These are phyloP conservation scores for Habrosyne pyritoides DNA, from an alignment of 2,888 invertebrate species.

Conservation along the genomic window DNA sequence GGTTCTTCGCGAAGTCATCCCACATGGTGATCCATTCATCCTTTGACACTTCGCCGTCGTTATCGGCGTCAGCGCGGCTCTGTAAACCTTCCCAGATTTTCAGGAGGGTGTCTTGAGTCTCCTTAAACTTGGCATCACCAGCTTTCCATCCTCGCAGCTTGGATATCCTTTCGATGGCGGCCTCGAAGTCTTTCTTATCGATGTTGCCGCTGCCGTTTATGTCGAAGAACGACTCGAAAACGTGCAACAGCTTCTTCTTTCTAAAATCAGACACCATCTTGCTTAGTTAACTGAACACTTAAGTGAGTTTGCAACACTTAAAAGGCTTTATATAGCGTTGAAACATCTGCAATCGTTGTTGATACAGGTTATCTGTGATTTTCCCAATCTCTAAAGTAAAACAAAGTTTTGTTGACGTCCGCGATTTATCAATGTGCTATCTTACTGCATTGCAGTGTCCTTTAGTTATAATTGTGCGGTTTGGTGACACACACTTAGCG, in stretches of 20 bases:
- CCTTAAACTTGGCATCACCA: conserved; percentile 88
- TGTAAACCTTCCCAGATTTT: conserved; percentile 94
- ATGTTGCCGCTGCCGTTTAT: conserved; percentile 94
- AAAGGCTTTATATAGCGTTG: conserved; percentile 26
- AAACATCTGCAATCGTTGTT: not conserved
- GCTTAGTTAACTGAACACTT: conserved; percentile 36
- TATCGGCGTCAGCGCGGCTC: conserved; percentile 90
- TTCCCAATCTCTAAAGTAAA: not conserved
- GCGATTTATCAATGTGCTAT: conserved; percentile 11
- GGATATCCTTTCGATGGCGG: conserved; percentile 93
- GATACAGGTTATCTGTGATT: not conserved
- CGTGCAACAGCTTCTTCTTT: conserved; percentile 93
- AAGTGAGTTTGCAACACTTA: conserved; percentile 4
- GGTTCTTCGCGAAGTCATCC: conserved; percentile 87
- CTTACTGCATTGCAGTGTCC: conserved; percentile 4
- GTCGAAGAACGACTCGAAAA: conserved; percentile 95
- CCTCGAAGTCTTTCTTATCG: conserved; percentile 93
- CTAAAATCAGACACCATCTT: conserved; percentile 92
- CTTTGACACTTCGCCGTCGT: conserved; percentile 89
- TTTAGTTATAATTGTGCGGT: conserved; percentile 5
- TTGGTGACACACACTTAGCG: not conserved
- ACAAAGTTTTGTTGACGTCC: conserved; percentile 6
- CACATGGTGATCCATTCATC: conserved; percentile 67
- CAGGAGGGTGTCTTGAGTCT: conserved; percentile 88
- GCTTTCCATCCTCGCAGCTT: conserved; percentile 90